Percentiles rank a stretch among this genome's conserved stretches.
Conservation (phyloP, 2,113 vertebrate genomes). For the Origma solitaria region DNA sequence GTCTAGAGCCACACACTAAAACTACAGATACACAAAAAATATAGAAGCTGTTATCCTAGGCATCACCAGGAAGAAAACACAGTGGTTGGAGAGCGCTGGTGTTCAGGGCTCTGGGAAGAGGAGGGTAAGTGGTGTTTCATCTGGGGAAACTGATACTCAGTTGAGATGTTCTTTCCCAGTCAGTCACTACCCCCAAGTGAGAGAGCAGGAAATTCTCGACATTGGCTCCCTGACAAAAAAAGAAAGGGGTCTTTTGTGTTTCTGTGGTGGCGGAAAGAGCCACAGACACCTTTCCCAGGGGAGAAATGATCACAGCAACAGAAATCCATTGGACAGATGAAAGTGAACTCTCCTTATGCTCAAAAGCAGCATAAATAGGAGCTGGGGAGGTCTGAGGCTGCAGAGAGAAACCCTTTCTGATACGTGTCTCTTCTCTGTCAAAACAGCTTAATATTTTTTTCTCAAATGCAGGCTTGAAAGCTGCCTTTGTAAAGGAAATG, state of each 20-base stretch:
- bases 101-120: conserved; percentile 30
- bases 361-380: conserved; percentile 28
- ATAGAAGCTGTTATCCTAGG: too few species aligned
- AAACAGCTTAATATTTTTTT: conserved; percentile 23
- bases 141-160: conserved; percentile 33
- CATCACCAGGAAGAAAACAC: conserved; percentile 2
- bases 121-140: conserved; percentile 44
- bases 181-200: conserved; percentile 13
- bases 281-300: not conserved
- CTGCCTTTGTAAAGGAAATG: conserved; percentile 1
- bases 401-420: not conserved
- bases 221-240: not conserved
- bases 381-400: conserved; percentile 15
- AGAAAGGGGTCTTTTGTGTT: not conserved
- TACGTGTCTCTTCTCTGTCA: not conserved
- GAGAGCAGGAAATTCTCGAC: conserved; percentile 40
- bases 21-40: too few species aligned
- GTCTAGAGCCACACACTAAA: too few species aligned
- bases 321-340: conserved; percentile 36
- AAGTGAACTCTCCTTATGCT: not conserved
- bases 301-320: conserved; percentile 17
- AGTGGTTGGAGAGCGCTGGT: not conserved
- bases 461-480: conserved; percentile 32
- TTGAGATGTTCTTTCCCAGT: conserved; percentile 36
- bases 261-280: not conserved